These are phyloP conservation scores for Drosophila yooni DNA, from an alignment of 2,888 invertebrate species.

Conservation along the genomic window DNA sequence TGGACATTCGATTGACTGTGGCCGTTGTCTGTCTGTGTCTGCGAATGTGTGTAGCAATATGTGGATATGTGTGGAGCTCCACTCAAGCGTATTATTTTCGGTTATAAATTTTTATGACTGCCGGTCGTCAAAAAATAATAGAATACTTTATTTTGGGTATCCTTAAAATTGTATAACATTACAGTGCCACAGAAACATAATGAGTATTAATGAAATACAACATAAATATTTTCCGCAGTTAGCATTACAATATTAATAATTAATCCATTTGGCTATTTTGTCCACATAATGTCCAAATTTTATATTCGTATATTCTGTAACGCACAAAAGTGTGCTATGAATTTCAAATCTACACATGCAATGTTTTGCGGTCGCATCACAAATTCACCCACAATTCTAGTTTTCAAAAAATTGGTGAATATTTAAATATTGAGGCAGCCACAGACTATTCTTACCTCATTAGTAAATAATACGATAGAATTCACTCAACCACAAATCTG, in stretches of 20 bases:
- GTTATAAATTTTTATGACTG: conserved; percentile 71
- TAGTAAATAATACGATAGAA: conserved; percentile 52
- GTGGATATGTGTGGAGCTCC: conserved; percentile 15
- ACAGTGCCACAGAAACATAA: conserved; percentile 16
- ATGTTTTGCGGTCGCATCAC: conserved; percentile 3
- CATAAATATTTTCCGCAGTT: conserved; percentile 20
- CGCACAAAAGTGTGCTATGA: conserved; percentile 42
- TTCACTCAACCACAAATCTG: conserved; percentile 1
- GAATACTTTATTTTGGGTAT: conserved; percentile 56
- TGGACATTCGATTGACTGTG: conserved; percentile 17
- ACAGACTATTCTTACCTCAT: conserved; percentile 27
- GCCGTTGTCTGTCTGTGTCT: conserved; percentile 9
- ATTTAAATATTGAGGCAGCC: conserved; percentile 15
- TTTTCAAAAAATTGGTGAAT: conserved; percentile 36
- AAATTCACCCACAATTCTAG: conserved; percentile 20
- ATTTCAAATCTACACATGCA: conserved; percentile 16
- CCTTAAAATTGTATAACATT: conserved; percentile 47
- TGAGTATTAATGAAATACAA: conserved; percentile 37
- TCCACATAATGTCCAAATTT: conserved; percentile 62
- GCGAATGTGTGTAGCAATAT: conserved; percentile 8
- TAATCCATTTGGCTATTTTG: conserved; percentile 66
- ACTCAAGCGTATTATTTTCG: conserved; percentile 58
- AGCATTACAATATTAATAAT: conserved; percentile 58
- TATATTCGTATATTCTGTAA: conserved; percentile 39
- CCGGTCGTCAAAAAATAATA: conserved; percentile 55